Evolutionary conservation across 2,797 vertebrate species (phyloP).

Genomic region (Mus minutoides): DNA sequence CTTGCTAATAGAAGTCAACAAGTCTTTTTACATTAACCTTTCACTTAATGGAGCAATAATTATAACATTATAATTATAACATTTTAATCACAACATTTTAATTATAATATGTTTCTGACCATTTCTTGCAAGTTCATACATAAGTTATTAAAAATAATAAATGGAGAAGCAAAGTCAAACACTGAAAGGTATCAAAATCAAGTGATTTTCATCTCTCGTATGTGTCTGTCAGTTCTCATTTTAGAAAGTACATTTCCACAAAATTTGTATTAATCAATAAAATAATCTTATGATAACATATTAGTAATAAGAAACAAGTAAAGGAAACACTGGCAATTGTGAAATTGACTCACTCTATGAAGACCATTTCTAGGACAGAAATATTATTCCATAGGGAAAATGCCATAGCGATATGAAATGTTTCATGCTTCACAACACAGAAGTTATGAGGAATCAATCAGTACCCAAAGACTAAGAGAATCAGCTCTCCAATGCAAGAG

Average conservation of each 20-base stretch:
- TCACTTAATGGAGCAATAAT: slow-evolving; percentile 30
- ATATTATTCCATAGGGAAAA: slow-evolving; percentile 10
- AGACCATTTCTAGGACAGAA: slow-evolving; percentile 33
- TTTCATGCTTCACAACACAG: slow-evolving; percentile 40
- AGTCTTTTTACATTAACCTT: slow-evolving; percentile 12
- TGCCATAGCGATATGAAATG: neutral
- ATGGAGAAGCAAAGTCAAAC: neutral
- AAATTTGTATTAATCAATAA: neutral
- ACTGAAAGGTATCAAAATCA: neutral
- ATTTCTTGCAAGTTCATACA: neutral
- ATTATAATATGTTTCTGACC: neutral
- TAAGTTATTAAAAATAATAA: neutral
- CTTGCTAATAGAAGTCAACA: neutral
- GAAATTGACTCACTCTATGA: neutral
- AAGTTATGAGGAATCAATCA: slow-evolving; percentile 35
- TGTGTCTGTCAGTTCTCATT: neutral
- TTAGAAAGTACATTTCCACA: neutral
- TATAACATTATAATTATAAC: neutral
- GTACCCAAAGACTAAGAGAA: slow-evolving; percentile 51
- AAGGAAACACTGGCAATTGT: neutral
- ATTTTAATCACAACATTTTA: neutral
- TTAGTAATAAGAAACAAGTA: neutral
- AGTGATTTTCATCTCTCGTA: neutral
- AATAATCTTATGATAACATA: neutral
- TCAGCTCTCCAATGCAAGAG: neutral